Base-by-base conservation (phyloP, 2,113 vertebrate genomes). In the Prunella himalayana region DNA sequence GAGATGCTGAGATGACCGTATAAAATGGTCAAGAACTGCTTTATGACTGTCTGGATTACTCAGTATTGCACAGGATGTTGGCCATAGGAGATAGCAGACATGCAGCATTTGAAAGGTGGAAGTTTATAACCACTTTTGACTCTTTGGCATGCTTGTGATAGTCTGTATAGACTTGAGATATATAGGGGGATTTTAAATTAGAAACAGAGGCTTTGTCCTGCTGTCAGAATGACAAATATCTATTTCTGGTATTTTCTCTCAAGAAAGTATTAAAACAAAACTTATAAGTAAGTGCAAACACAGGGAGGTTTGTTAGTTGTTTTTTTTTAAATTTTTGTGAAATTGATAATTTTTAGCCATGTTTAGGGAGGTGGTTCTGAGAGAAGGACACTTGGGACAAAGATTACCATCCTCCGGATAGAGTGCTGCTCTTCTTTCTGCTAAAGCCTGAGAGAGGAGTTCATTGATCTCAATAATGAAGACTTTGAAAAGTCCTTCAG, bases 401-500 rank as follows among this genome's bases (percentile, higher is more conserved):
- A 76, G 17, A 28, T 79, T 69, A 30, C 47, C 2, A 1, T 69
- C 22, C 11, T 84, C 21, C 79, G 45, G 53, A 59, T 16, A 59
- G 37, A 86, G 49, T 42, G 24, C 45, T 92, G 27, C 15, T 64
- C 20, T 82, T 77, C 28, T 54, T 81, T 83, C 51, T 91, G 44
- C 44, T 84, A 69, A 87, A 92, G 70, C 50, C 79, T 53, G 65
- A 93, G 65, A 72, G 85, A 70, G 25, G 21, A 88, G 82, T 88
- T 88, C 54, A 73, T 92, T 92, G 86, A 92, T 95, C 87, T 94
- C 78, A 64, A 2, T 88, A 88, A 88, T 35, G 54, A 90, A 82
- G 59, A 72, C 70, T 73, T 59, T 61, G 75, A 80, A 53, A 95
- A 84, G 69, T 78, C 69, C 72, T 92, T 73, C 72, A 83, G 54